Evolutionary conservation across 2,888 invertebrate species (phyloP).

Genomic region (Lasioglossum lativentre): DNA sequence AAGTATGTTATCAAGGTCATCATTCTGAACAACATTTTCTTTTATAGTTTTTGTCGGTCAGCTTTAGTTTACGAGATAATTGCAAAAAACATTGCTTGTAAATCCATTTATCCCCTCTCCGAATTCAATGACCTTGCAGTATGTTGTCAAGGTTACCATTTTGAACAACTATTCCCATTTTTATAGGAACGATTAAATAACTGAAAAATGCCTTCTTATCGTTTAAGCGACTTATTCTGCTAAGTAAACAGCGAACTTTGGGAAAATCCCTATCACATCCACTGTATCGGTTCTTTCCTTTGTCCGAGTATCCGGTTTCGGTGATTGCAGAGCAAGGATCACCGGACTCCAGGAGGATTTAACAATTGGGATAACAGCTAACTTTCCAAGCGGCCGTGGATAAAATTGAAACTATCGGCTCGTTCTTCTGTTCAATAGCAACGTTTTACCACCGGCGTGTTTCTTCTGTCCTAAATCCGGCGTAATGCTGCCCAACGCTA

Average conservation of each 20-base stretch:
- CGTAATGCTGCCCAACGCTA: neutral
- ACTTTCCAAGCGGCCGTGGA: neutral
- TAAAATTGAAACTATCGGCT: slow-evolving; percentile 11
- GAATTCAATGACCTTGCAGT: too few relatives aligned
- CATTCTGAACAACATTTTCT: too few relatives aligned
- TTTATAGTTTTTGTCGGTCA: too few relatives aligned
- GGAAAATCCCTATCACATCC: neutral
- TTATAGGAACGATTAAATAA: neutral
- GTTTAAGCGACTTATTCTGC: neutral
- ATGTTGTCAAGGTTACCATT: too few relatives aligned
- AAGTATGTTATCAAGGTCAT: too few relatives aligned
- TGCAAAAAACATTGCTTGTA: too few relatives aligned
- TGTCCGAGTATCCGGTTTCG: slow-evolving; percentile 14
- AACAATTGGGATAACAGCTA: slow-evolving; percentile 21
- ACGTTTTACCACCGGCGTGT: neutral
- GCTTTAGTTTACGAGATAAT: too few relatives aligned
- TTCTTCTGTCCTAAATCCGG: neutral
- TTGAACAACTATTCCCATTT: too few relatives aligned
- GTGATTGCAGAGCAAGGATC: slow-evolving; percentile 24
- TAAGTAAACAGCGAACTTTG: neutral
- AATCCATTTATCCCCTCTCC: too few relatives aligned
- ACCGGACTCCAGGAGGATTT: neutral
- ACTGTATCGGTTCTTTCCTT: neutral
- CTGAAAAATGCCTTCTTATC: neutral
- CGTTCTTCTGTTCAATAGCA: neutral